Evolutionary conservation across 2,888 invertebrate species (phyloP), one percentile per base, ranked within the genome.

Genomic region (Diarsia rubi): DNA sequence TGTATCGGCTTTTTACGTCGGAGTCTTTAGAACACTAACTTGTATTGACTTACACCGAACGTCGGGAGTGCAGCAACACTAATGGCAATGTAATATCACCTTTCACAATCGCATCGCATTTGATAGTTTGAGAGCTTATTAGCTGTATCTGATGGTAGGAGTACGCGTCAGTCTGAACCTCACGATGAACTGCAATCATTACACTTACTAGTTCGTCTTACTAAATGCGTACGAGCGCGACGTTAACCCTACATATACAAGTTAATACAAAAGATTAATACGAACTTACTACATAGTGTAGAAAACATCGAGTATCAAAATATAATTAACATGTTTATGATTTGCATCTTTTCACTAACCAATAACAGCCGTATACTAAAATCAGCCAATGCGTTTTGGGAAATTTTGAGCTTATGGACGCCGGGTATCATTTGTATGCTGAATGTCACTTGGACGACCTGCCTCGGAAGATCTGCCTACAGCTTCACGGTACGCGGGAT

Each of bases 281-380:
- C 88, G 54, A 87, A 83, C 88, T 93, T 92, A 94, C 95, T 94
- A 94, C 94, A 87, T 92, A 94, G 92, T 96, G 94, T 96, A 96
- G 95, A 96, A 96, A 96, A 96, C 94, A 93, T 95, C 95, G 94
- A 96, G 93, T 96, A 96, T 96, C 96, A 96, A 96, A 96, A 96
- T 96, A 96, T 96, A 95, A 95, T 95, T 94, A 95, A 96, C 95
- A 94, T 92, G 92, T 93, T 93, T 91, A 92, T 93, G 92, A 94
- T 95, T 95, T 94, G 94, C 91, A 91, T 93, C 92, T 94, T 94
- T 91, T 96, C 96, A 96, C 96, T 96, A 96, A 96, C 96, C 96
- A 94, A 95, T 95, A 91, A 95, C 96, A 96, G 96, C 95, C 96
- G 96, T 96, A 96, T 96, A 96, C 96, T 93, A 94, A 90, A 93